These are phyloP conservation scores for Oegoconia quadripuncta DNA, from an alignment of 2,888 invertebrate genomes.

Conservation along the genomic window DNA sequence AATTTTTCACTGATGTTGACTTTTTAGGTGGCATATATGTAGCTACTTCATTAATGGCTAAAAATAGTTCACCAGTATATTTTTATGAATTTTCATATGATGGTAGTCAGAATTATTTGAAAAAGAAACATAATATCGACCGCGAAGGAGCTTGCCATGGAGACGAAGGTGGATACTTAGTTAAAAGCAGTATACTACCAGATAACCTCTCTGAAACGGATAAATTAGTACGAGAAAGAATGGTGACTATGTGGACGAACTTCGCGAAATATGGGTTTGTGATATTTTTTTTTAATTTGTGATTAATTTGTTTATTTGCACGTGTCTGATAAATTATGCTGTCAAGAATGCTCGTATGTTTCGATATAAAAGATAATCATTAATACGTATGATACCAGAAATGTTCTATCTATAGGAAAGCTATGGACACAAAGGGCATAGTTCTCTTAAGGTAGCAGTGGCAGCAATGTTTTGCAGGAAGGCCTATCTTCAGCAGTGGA, in stretches of 20 bases:
- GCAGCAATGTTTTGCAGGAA: too few species aligned
- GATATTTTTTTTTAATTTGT: too few species aligned
- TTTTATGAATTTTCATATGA: slow-evolving; percentile 80
- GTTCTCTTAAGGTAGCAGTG: too few species aligned
- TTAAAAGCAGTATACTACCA: slow-evolving; percentile 49
- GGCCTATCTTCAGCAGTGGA: too few species aligned
- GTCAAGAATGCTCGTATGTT: too few species aligned
- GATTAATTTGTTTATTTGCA: too few species aligned
- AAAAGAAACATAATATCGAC: slow-evolving; percentile 56
- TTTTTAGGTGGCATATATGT: slow-evolving; percentile 58
- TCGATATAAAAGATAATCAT: too few species aligned
- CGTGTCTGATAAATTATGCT: too few species aligned
- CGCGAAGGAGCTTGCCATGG: slow-evolving; percentile 78
- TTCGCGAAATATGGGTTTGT: slow-evolving; percentile 79
- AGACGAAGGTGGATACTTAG: slow-evolving; percentile 80
- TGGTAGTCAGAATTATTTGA: slow-evolving; percentile 73
- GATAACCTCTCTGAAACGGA: slow-evolving; percentile 43
- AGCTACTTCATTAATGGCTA: slow-evolving; percentile 49
- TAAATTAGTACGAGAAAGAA: slow-evolving; percentile 52
- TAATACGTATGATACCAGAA: too few species aligned
- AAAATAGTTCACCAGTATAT: slow-evolving; percentile 65
- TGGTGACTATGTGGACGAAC: slow-evolving; percentile 81
- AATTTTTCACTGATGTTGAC: slow-evolving; percentile 71
- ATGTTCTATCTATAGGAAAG: too few species aligned
- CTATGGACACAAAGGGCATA: too few species aligned